Evolutionary conservation across 2,797 vertebrate species (phyloP).

Genomic region (Cossypha caffra): DNA sequence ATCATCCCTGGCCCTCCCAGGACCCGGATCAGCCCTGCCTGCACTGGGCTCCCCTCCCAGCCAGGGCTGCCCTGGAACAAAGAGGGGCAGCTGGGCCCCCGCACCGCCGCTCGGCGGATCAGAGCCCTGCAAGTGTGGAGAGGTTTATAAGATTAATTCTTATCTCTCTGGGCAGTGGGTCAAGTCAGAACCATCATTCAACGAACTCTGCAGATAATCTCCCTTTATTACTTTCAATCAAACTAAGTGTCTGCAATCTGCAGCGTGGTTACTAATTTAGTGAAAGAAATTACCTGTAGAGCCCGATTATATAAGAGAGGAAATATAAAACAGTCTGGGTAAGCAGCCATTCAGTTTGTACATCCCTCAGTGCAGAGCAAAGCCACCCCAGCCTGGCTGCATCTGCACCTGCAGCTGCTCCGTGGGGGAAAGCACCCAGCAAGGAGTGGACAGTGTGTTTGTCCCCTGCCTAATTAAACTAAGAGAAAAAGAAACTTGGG

Average conservation of each 20-base stretch:
- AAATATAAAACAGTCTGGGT: slow-evolving; percentile 45
- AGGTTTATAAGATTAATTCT: slow-evolving; percentile 80
- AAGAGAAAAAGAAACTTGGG: slow-evolving; percentile 7
- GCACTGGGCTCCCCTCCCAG: neutral
- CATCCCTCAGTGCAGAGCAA: slow-evolving; percentile 14
- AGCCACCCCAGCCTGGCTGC: neutral
- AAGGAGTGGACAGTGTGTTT: slow-evolving; percentile 21
- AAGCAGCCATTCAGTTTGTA: slow-evolving; percentile 47
- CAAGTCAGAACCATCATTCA: slow-evolving; percentile 76
- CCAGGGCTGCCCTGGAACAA: slow-evolving; percentile 54
- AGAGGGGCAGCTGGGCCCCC: slow-evolving; percentile 3
- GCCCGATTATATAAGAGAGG: slow-evolving; percentile 68
- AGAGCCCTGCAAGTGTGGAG: slow-evolving; percentile 53
- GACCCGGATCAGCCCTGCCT: neutral
- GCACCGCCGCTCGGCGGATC: neutral
- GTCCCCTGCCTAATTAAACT: slow-evolving; percentile 64
- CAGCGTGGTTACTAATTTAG: slow-evolving; percentile 73
- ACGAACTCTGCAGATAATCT: slow-evolving; percentile 75
- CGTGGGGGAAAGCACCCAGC: neutral
- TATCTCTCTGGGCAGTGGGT: slow-evolving; percentile 78
- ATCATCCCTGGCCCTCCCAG: accelerated
- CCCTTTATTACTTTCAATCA: slow-evolving; percentile 80
- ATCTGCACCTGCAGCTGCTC: slow-evolving; percentile 6
- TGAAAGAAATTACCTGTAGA: slow-evolving; percentile 73
- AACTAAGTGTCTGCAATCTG: slow-evolving; percentile 78